Percentiles rank a stretch among this genome's conserved stretches.
These are phyloP conservation scores for Drepanosiphum platanoidis DNA, from an alignment of 2,888 invertebrate genomes.

Conservation along the genomic window DNA sequence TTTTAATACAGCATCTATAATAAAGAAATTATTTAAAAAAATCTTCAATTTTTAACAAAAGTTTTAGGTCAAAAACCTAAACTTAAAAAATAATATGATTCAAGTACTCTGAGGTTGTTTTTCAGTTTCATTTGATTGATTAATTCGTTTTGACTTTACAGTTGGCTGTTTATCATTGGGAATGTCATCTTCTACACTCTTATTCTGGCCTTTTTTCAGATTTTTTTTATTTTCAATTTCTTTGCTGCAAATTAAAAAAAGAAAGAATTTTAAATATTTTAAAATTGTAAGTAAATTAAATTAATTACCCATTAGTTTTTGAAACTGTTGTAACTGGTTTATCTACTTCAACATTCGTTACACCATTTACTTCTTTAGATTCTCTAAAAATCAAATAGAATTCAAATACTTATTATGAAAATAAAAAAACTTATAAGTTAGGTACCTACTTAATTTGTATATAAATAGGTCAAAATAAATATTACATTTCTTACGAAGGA, in stretches of 20 bases:
- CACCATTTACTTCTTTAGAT: slow-evolving; percentile 6
- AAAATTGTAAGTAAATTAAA: background rate
- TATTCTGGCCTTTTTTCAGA: background rate
- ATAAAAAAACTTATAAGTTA: background rate
- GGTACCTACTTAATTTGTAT: no score
- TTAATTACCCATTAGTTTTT: slow-evolving; percentile 25
- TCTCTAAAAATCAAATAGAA: slow-evolving; percentile 17
- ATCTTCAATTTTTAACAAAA: no score
- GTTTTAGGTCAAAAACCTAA: background rate
- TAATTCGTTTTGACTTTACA: slow-evolving; percentile 9
- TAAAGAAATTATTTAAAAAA: background rate
- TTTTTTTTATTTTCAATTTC: slow-evolving; percentile 8
- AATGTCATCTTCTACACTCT: background rate
- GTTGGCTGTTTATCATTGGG: slow-evolving; percentile 3
- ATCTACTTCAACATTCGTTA: slow-evolving; percentile 21
- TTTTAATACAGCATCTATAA: slow-evolving; percentile 2
- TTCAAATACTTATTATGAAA: background rate
- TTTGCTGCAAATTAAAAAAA: slow-evolving; percentile 35
- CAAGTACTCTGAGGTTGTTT: slow-evolving; percentile 27
- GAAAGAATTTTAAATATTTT: background rate
- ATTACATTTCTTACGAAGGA: no score
- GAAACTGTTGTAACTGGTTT: background rate
- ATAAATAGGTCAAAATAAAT: no score
- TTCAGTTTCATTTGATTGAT: slow-evolving; percentile 2
- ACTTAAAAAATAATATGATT: background rate